phyloP scores from a whole-genome alignment of 2,888 invertebrate species.

The Ormia ochracea region DNA sequence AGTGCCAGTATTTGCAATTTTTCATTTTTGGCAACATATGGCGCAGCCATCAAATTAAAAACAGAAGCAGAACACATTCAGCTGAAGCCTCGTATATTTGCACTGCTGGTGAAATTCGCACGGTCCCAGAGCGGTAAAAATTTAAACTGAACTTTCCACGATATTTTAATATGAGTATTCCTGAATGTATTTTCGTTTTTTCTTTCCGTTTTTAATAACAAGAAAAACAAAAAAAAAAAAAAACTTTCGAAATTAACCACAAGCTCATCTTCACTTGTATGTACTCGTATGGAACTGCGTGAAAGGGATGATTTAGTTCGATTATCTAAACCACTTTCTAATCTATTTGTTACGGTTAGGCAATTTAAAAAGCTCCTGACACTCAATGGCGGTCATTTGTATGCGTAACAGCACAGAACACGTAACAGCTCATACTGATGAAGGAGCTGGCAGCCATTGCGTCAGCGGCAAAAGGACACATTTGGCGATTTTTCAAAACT shows the following conservation, averaged over 20 bases:
- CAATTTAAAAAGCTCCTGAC: conserved; percentile 37
- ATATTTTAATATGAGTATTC: conserved; percentile 8
- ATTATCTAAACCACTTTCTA: conserved; percentile 51
- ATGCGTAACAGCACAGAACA: conserved; percentile 46
- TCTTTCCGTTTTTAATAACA: background rate
- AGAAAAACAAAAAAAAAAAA: too few relatives aligned
- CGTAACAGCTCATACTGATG: background rate
- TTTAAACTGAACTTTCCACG: conserved; percentile 24
- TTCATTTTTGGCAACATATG: conserved; percentile 69
- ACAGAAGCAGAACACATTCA: conserved; percentile 64
- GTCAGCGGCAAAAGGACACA: background rate
- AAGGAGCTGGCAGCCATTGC: background rate
- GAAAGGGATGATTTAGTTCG: conserved; percentile 49
- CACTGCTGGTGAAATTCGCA: conserved; percentile 39
- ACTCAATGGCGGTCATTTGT: conserved; percentile 63
- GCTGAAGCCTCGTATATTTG: conserved; percentile 11
- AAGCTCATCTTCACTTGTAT: conserved; percentile 31
- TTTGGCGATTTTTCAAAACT: conserved; percentile 13
- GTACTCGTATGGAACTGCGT: too few relatives aligned
- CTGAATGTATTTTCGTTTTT: too few relatives aligned
- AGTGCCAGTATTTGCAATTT: conserved; percentile 64
- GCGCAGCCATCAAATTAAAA: conserved; percentile 68
- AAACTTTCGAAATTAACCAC: too few relatives aligned
- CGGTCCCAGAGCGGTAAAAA: conserved; percentile 47
- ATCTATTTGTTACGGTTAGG: conserved; percentile 56